Evolutionary conservation across 2,113 vertebrate genomes (phyloP), one percentile per base, ranked within the genome.

Genomic region (Todiramphus chloris): DNA sequence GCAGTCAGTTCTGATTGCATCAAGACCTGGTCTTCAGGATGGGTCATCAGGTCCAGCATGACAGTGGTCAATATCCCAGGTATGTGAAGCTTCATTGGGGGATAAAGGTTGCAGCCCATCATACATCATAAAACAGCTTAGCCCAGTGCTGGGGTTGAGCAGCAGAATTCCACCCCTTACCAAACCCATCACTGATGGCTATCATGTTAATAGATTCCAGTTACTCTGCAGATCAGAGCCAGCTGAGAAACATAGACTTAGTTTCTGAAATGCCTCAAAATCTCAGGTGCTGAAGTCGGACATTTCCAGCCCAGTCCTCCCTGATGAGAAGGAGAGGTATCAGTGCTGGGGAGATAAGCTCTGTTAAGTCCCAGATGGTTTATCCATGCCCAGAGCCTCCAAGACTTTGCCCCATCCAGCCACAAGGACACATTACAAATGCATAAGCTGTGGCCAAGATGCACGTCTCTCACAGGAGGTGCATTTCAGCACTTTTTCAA

Each of bases 61-160:
- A 35, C 16, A 3, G 11, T 44, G 33, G 19, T 9, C 39, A 27
- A 6, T 0, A 2, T 7, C 18, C 25, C 67, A 24, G 41, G 39
- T 18, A 69, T 31, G 37, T 0, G 0, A 66, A 76, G 10, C 13
- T 77, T 76, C 63, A 39, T 35, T 0, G 0, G 1, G 1, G 21
- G 16, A 17, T 82, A 62, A 78, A 66, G 27, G 13, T 10, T 79
- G 28, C 44, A 37, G 56, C 21, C 35, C 23, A 3, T 10, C 1
- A 0, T 53, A 56, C 35, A 50, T 25, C 16, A 62, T 14, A n/a
- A 23, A 46, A 44, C 25, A 68, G 23, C 33, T 60, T 48, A 76
- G 17, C 23, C 60, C 33, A 21, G 33, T 17, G 10, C 31, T 30
- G n/a, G 59, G n/a, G 14, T 21, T 67, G 18, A 46, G 5, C 30